Base-by-base conservation (phyloP, 2,113 vertebrate species). In the Pangasianodon gigas region DNA sequence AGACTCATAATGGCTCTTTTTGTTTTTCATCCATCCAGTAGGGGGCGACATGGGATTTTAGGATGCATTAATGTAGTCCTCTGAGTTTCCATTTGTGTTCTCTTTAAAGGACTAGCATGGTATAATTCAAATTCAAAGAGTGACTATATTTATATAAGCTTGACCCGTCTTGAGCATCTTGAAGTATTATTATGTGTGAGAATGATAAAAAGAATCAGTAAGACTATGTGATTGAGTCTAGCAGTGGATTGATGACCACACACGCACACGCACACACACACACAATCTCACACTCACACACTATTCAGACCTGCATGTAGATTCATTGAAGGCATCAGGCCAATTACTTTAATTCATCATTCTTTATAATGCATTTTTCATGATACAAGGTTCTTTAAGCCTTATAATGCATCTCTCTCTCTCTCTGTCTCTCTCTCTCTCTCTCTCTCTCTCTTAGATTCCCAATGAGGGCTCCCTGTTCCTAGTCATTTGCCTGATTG, bases 381-480 rank as follows among this genome's bases (percentile, higher is more conserved):
- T 14, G 26, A 51, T 48, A 13, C 37, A 79, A 46, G 19, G 19
- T 21, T 77, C 19, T 46, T 77, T 19, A 8, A 77, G 74, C 41
- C 19, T 46, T 48, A 29, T 79, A 79, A 26, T 79, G 1, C 2
- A 79, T 29, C 2, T 48, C 24, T 37, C 9, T 13, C 24, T 79
- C 24, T 44, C 19, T 56, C n/a, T 10, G 6, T 54, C 51, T 19
- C 16, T 19, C 48, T 18, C 29, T 32, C 29, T 52, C 48, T 18
- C 6, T 32, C 29, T 29, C 21, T 14, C 32, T 58, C 54, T 24
- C 4, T 13, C n/a, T 29, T 88, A 96, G 96, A 95, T 94, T 13
- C 96, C 96, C 4, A 96, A 96, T 2, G 95, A 96, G 90, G 96
- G 96, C 0, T 96, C 95, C 58, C 85, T 97, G 92, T 75, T 86